These are phyloP conservation scores for Clanis bilineata DNA, from an alignment of 2,888 invertebrate genomes.

Conservation along the genomic window DNA sequence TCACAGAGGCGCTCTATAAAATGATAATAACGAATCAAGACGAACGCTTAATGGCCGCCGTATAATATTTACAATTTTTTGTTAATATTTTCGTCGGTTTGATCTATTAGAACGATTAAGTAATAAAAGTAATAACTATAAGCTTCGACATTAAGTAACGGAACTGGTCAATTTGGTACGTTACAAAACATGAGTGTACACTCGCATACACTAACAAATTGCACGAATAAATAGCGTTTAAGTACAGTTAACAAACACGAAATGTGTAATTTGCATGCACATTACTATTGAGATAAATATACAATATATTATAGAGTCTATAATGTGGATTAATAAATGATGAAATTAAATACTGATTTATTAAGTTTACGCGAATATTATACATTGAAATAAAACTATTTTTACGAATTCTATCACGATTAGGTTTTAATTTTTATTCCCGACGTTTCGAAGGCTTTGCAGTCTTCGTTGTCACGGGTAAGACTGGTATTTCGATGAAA, in stretches of 20 bases:
- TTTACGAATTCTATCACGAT: too few relatives aligned
- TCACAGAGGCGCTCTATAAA: conserved; percentile 13
- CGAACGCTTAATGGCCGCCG: conserved; percentile 29
- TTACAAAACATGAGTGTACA: conserved; percentile 22
- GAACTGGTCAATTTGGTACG: conserved; percentile 59
- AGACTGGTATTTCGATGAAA: too few relatives aligned
- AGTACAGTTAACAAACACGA: background rate
- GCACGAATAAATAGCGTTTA: background rate
- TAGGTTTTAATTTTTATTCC: too few relatives aligned
- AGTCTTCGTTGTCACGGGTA: too few relatives aligned
- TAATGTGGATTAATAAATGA: too few relatives aligned
- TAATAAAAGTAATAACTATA: conserved; percentile 66
- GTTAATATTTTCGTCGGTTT: conserved; percentile 44
- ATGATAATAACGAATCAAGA: conserved; percentile 16
- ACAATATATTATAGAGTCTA: too few relatives aligned
- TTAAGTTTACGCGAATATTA: too few relatives aligned
- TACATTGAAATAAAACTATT: too few relatives aligned
- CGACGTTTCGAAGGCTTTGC: too few relatives aligned
- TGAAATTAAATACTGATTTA: too few relatives aligned
- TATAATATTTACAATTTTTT: conserved; percentile 35
- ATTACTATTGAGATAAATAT: too few relatives aligned
- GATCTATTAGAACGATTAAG: conserved; percentile 65
- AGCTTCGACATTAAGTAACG: conserved; percentile 58
- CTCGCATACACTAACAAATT: background rate
- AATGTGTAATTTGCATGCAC: too few relatives aligned